Evolutionary conservation across 1,140 invertebrate species (phyloP), one percentile per base, ranked within the genome.

Genomic region (Eurosta solidaginis): DNA sequence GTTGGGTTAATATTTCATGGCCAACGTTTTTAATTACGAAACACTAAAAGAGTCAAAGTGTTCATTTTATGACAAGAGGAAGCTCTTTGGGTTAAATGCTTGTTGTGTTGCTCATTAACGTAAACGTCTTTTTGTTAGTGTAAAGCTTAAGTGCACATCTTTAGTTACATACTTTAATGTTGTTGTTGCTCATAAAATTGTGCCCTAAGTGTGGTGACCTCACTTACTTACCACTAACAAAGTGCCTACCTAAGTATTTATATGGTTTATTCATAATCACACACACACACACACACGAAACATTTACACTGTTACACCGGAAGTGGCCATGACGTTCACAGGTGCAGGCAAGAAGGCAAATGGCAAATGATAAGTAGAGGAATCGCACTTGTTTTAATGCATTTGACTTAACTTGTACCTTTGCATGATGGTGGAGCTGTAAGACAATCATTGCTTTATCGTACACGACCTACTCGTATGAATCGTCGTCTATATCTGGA

Each of bases 11-110:
- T 85, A 85, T 85, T 85, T 79, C 82, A 85, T 85, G 84, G 74
- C 83, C 81, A 84, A 86, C 84, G 83, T 86, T 86, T 86, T 86
- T 86, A 86, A 86, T 86, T 86, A 86, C 86, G 83, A 84, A 86
- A 85, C 85, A 86, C 84, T 86, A 86, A 86, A 85, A 85, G 86
- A 83, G 85, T 82, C 84, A 86, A 86, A 85, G 83, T 83, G 84
- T 84, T 84, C 84, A 84, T 83, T 83, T 82, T 81, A 82, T 74
- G 79, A 27, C 75, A 75, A 59, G 36, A 52, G 40, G 74, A 79
- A 79, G 59, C 59, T 40, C 45, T 74, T 78, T 78, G 45, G 74
- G 73, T 76, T 78, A 68, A 78, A 76, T 74, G 78, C 79, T 80
- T 80, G 81, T 83, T 83, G 82, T 82, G n/a, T n/a, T n/a, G 6